Conservation (phyloP, 2,113 vertebrate genomes). For the Antechinus flavipes region DNA sequence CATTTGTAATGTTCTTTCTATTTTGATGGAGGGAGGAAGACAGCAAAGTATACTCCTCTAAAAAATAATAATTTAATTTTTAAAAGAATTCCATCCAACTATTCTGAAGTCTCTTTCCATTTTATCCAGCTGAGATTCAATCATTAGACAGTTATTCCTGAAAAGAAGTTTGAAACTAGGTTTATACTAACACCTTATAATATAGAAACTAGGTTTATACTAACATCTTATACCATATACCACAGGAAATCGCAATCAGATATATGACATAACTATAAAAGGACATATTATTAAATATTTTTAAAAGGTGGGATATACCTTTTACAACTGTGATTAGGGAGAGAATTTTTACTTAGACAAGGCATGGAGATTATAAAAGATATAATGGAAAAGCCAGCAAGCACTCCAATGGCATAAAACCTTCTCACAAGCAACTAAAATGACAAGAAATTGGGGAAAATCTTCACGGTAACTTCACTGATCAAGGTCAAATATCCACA, state of each 20-base stretch:
- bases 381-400: too few species aligned
- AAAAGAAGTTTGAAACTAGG: background rate
- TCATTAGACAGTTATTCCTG: background rate
- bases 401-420: too few species aligned
- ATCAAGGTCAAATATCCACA: too few species aligned
- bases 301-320: background rate
- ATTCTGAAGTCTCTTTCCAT: background rate
- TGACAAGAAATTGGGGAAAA: too few species aligned
- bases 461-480: too few species aligned
- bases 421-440: too few species aligned
- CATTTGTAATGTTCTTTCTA: background rate
- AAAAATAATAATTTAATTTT: background rate
- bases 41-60: background rate
- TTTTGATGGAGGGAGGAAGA: background rate
- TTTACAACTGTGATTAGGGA: background rate
- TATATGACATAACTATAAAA: background rate
- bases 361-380: background rate
- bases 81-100: background rate
- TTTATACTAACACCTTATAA: background rate
- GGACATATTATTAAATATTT: background rate
- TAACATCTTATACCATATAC: background rate
- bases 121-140: background rate
- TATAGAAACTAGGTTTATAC: background rate
- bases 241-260: background rate
- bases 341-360: background rate